A percentile compares a stretch with the other conserved stretches of the same genome.
Conservation (phyloP, 2,113 vertebrate species). For the Dasyornis broadbenti region DNA sequence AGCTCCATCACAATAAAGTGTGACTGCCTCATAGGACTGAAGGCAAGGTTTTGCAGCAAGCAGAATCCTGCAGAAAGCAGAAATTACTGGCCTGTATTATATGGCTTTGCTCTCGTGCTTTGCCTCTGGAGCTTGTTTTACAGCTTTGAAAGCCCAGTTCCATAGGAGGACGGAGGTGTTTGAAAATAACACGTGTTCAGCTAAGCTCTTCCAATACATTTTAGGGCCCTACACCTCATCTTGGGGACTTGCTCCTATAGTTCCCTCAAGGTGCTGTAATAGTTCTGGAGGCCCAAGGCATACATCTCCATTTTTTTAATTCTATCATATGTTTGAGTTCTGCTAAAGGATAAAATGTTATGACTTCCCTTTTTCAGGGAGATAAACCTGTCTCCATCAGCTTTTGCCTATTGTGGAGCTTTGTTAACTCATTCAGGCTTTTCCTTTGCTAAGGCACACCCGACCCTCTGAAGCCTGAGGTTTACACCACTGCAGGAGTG, state of each 20-base stretch:
- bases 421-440: not conserved
- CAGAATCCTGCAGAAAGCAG: slow-evolving; percentile 8
- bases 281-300: not conserved
- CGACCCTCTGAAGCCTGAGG: not conserved
- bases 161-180: not conserved
- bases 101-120: slow-evolving; percentile 9
- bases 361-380: not conserved
- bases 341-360: not conserved
- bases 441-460: not conserved
- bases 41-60: not conserved
- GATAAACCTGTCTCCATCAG: not conserved
- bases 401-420: not conserved
- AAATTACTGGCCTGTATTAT: slow-evolving; percentile 16
- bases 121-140: slow-evolving; percentile 47
- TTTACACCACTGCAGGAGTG: not conserved
- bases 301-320: not conserved
- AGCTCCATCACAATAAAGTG: slow-evolving; percentile 12
- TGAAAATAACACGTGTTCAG: slow-evolving; percentile 28
- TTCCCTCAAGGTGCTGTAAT: not conserved
- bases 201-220: not conserved
- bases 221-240: not conserved
- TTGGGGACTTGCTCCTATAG: not conserved
- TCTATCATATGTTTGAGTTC: not conserved
- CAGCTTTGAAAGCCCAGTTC: not conserved
- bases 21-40: slow-evolving; percentile 23